Base-by-base conservation (phyloP, 2,888 invertebrate species). In the Lobophora halterata region DNA sequence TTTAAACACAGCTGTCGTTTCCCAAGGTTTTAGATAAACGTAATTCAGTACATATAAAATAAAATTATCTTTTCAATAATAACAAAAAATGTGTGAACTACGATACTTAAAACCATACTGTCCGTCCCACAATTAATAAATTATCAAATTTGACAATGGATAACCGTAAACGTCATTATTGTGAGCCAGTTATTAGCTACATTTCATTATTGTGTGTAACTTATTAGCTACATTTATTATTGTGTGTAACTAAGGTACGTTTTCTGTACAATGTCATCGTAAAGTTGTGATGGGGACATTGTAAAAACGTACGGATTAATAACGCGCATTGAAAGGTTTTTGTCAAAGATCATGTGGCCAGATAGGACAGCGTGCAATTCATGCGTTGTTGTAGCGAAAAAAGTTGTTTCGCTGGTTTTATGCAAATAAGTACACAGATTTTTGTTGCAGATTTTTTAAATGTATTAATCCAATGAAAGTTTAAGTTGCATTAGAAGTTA, bases 231-330 rank as follows among this genome's bases (percentile, higher is more conserved):
- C n/a, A n/a, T n/a, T n/a, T n/a, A n/a, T n/a, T n/a, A n/a, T 41
- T 37, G 41, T 37, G 27, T 39, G 42, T 55, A 55, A 53, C 52
- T 56, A 54, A 45, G 5, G n/a, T 26, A 33, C 40, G 39, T 56
- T 57, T 54, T 53, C 52, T 49, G 50, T 50, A 52, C 52, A 57
- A 35, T 55, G 49, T 48, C 42, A 35, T 70, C 71, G 55, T 73
- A 67, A 72, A 71, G 40, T 61, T 61, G 49, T 39, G 44, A 50
- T 47, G 45, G 48, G 44, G 36, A 63, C 62, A 65, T 56, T 71
- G 69, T 70, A 59, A 58, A 58, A 59, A 62, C 49, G 57, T 58
- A 49, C 52, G 65, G 61, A 71, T 74, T 74, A 71, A 72, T 68
- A 61, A 62, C 48, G 46, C 44, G 41, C 58, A 70, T 68, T 71